Evolutionary conservation across 35 echinoderm and acorn worm genomes (phyloP).

Genomic region (Lytechinus variegatus): DNA sequence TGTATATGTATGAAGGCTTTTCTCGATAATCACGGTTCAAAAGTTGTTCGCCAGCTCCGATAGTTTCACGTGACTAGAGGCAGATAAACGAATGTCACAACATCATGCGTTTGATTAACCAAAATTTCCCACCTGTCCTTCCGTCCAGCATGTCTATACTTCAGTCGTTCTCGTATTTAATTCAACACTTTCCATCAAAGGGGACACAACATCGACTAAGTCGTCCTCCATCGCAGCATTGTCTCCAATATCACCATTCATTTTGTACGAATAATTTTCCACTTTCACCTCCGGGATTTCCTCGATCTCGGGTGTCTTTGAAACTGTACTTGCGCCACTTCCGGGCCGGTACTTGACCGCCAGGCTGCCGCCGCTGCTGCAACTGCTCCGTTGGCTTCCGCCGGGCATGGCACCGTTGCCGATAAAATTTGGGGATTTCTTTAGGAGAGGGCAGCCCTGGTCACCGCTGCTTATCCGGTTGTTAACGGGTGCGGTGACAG

Average conservation of each 20-base stretch:
- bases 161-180: slow-evolving; percentile 31
- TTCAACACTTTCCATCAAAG: slow-evolving; percentile 34
- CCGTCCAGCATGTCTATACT: not conserved
- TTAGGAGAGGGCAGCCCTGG: slow-evolving; percentile 59
- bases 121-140: not conserved
- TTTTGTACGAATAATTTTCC: slow-evolving; percentile 34
- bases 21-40: not conserved
- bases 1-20: not conserved
- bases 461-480: slow-evolving; percentile 36
- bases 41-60: slow-evolving; percentile 16
- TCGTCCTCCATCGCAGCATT: slow-evolving; percentile 17
- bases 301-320: slow-evolving; percentile 44
- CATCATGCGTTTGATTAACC: not conserved
- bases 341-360: slow-evolving; percentile 21
- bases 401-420: slow-evolving; percentile 50
- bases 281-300: slow-evolving; percentile 25
- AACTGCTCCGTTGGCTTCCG: not conserved
- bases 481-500: slow-evolving; percentile 37
- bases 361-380: slow-evolving; percentile 16
- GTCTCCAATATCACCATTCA: slow-evolving; percentile 29
- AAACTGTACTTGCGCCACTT: not conserved
- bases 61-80: not conserved
- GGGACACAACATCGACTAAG: not conserved
- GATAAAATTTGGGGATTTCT: slow-evolving; percentile 56
- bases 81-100: not conserved